phyloP scores from a whole-genome alignment of 2,888 invertebrate species.

The Auanema freiburgensis region DNA sequence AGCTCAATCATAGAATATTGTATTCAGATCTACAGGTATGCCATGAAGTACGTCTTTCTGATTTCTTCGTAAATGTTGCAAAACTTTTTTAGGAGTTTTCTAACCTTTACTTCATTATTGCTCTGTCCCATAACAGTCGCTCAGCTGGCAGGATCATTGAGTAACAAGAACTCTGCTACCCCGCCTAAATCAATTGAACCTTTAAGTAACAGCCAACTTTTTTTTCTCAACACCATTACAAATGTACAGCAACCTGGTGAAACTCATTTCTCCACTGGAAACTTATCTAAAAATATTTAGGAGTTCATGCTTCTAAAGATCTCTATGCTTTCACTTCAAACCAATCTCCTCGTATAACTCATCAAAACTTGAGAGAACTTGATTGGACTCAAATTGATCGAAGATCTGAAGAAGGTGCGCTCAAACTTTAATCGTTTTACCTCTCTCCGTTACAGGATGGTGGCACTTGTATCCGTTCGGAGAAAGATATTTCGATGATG shows the following conservation, averaged over 20 bases:
- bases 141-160: not conserved
- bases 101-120: too few relatives aligned
- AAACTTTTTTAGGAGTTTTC: too few relatives aligned
- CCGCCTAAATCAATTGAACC: slow-evolving; percentile 19
- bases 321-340: not conserved
- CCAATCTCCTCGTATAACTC: slow-evolving; percentile 46
- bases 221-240: slow-evolving; percentile 38
- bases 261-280: too few relatives aligned
- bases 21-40: too few relatives aligned
- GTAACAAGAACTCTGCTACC: not conserved
- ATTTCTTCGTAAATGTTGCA: too few relatives aligned
- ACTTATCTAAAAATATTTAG: too few relatives aligned
- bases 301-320: not conserved
- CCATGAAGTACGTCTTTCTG: too few relatives aligned
- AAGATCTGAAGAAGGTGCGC: slow-evolving; percentile 39
- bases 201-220: slow-evolving; percentile 26
- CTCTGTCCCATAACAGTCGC: too few relatives aligned
- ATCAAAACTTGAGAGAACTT: slow-evolving; percentile 31
- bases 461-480: slow-evolving; percentile 54
- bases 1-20: too few relatives aligned
- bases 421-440: not conserved
- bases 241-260: slow-evolving; percentile 43
- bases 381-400: slow-evolving; percentile 49
- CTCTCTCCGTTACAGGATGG: slow-evolving; percentile 33
- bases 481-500: slow-evolving; percentile 42